Conservation (phyloP, 2,888 invertebrate species). For the Ceraclea dissimilis region DNA sequence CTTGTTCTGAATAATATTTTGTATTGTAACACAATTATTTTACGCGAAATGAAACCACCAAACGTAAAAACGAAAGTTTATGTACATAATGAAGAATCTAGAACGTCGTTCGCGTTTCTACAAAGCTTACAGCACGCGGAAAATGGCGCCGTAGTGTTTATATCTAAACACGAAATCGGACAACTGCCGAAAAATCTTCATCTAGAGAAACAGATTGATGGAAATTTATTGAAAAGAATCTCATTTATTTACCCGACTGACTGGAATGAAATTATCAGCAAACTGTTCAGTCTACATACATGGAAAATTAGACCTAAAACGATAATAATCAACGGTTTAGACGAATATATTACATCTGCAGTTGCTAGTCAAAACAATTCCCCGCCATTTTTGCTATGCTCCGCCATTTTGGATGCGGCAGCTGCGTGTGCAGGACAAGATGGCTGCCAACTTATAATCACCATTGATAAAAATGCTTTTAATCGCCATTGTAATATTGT, state of each 20-base stretch:
- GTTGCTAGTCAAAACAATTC: background rate
- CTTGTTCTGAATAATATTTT: no score
- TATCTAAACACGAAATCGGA: slow-evolving; percentile 9
- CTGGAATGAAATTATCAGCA: slow-evolving; percentile 15
- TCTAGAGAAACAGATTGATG: background rate
- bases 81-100: background rate
- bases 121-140: slow-evolving; percentile 6
- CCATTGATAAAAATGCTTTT: slow-evolving; percentile 9
- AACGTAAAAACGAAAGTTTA: slow-evolving; percentile 10
- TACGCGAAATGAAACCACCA: slow-evolving; percentile 6
- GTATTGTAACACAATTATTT: no score
- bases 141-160: slow-evolving; percentile 12
- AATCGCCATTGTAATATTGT: background rate
- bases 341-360: slow-evolving; percentile 5
- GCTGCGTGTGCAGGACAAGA: slow-evolving; percentile 7
- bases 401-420: slow-evolving; percentile 13
- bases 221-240: slow-evolving; percentile 14
- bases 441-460: slow-evolving; percentile 4
- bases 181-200: slow-evolving; percentile 5
- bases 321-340: slow-evolving; percentile 11
- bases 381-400: slow-evolving; percentile 7
- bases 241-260: slow-evolving; percentile 10
- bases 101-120: background rate
- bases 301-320: slow-evolving; percentile 6
- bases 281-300: slow-evolving; percentile 10